phyloP scores from a whole-genome alignment of 2,113 vertebrate species.

The Glaucomys volans region DNA sequence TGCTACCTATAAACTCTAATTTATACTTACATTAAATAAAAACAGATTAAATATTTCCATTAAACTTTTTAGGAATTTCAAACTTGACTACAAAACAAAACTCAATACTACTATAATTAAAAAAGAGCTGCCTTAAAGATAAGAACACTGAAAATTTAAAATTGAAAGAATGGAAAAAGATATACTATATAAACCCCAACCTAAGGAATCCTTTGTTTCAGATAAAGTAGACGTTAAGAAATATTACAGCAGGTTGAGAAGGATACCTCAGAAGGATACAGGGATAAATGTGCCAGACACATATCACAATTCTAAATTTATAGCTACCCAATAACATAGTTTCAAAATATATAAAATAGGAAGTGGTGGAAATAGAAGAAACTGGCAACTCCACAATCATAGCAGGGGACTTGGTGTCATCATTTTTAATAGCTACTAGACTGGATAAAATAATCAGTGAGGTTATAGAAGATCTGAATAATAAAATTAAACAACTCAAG shows the following conservation, averaged over 20 bases:
- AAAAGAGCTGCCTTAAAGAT: not conserved
- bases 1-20: not conserved
- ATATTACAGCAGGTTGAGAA: not conserved
- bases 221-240: not conserved
- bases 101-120: not conserved
- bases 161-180: not conserved
- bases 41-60: not conserved
- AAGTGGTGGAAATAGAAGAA: not conserved
- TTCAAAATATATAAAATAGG: conserved; percentile 53
- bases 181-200: not conserved
- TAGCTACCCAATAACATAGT: not conserved
- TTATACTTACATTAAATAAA: conserved; percentile 14
- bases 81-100: not conserved
- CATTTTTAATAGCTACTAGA: not conserved
- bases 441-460: not conserved
- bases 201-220: not conserved
- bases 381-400: not conserved
- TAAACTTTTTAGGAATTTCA: conserved; percentile 33
- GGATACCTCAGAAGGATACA: not conserved
- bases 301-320: not conserved
- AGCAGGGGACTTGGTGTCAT: not conserved
- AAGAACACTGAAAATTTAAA: not conserved
- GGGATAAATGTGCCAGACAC: not conserved
- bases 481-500: conserved; percentile 3
- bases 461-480: not conserved